These are phyloP conservation scores for Spinibarbus caldwelli DNA, from an alignment of 2,797 vertebrate genomes.

Conservation along the genomic window DNA sequence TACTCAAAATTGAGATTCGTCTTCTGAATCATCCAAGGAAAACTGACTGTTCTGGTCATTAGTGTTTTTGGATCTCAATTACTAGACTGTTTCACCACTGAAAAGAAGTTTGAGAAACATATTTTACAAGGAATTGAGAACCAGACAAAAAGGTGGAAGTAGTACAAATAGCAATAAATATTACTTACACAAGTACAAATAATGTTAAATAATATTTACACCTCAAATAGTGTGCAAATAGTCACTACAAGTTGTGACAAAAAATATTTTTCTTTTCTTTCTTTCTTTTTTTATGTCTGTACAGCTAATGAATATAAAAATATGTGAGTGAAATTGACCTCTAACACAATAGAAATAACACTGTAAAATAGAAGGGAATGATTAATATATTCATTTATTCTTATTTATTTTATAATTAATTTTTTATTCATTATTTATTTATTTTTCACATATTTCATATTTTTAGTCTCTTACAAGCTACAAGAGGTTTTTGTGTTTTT, in stretches of 20 bases:
- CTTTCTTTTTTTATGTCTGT: no score
- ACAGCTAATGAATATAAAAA: no score
- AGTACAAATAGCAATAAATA: neutral
- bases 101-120: neutral
- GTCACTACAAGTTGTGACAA: no score
- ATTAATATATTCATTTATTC: no score
- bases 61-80: neutral
- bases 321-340: no score
- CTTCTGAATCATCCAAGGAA: neutral
- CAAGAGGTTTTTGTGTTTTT: neutral
- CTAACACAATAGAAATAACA: no score
- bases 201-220: neutral
- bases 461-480: neutral
- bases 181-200: neutral
- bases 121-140: neutral
- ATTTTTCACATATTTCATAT: neutral
- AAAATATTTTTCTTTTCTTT: no score
- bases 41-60: neutral
- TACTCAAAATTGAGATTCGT: neutral
- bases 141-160: neutral
- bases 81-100: no score
- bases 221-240: neutral
- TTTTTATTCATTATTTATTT: no score
- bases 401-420: no score
- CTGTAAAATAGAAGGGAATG: no score